phyloP scores from a whole-genome alignment of 2,113 vertebrate species.

The Vombatus ursinus region DNA sequence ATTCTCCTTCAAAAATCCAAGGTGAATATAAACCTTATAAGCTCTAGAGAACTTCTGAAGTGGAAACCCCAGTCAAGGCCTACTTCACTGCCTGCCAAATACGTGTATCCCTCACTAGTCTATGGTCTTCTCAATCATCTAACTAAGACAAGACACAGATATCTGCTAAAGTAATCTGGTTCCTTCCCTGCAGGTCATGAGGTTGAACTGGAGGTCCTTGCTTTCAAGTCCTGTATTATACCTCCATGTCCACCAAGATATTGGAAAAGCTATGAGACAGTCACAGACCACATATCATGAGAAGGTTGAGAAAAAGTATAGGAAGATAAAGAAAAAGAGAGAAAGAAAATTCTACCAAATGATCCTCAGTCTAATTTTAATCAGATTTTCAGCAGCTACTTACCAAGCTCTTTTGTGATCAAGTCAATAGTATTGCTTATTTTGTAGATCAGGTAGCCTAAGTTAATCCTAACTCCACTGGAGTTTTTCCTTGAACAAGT shows the following conservation, averaged over 20 bases:
- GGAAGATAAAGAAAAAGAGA: not conserved
- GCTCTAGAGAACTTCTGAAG: not conserved
- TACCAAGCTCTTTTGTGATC: not conserved
- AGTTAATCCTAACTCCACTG: not conserved
- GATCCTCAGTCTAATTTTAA: not conserved
- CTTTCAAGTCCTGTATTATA: not conserved
- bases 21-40: not conserved
- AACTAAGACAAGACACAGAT: not conserved
- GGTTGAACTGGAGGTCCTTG: not conserved
- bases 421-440: not conserved
- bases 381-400: not conserved
- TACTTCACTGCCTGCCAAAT: not conserved
- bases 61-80: not conserved
- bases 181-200: not conserved
- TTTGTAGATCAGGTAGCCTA: not conserved
- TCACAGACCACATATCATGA: not conserved
- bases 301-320: not conserved
- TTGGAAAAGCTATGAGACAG: accelerated
- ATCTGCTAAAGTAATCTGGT: not conserved
- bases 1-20: not conserved
- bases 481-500: not conserved
- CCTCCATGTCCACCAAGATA: not conserved
- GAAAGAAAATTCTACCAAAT: not conserved
- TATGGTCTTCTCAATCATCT: not conserved
- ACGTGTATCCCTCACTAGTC: not conserved